These are phyloP conservation scores for Ibidorhyncha struthersii DNA, from an alignment of 2,113 vertebrate species.

Conservation along the genomic window DNA sequence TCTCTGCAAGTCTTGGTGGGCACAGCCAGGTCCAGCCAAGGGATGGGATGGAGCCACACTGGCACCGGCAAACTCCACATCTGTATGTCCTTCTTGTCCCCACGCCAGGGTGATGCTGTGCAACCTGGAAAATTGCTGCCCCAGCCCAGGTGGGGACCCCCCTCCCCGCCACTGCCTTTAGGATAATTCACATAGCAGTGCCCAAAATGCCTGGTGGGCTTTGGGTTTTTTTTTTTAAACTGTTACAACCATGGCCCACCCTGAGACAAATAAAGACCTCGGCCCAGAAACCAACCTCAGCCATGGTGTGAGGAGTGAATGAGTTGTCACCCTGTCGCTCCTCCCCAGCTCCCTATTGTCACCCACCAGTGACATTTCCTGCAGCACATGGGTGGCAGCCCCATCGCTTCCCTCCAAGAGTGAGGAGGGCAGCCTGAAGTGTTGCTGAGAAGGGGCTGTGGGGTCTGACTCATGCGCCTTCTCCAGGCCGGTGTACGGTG, in stretches of 20 bases:
- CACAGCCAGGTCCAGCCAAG: neutral
- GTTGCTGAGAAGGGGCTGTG: neutral
- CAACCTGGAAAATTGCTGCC: neutral
- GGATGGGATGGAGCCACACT: rapidly evolving
- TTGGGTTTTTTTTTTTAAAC: neutral
- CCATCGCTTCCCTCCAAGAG: neutral
- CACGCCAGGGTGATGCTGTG: neutral
- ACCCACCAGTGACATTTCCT: neutral
- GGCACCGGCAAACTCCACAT: neutral
- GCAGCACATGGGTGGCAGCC: rapidly evolving
- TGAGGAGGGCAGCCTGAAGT: neutral
- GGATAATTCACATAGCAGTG: neutral
- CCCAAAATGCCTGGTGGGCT: constrained; percentile 7
- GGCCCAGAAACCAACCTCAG: neutral
- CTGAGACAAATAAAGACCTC: constrained; percentile 63
- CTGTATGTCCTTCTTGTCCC: rapidly evolving
- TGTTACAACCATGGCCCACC: neutral
- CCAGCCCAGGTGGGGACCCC: neutral
- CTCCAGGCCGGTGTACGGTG: neutral
- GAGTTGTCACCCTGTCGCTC: rapidly evolving
- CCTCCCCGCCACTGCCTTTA: neutral
- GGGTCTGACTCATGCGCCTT: neutral
- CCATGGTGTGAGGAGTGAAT: neutral
- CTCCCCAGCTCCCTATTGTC: neutral
- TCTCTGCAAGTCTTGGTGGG: neutral